A percentile compares a stretch with the other conserved stretches of the same genome.
Evolutionary conservation across 2,888 invertebrate genomes (phyloP).

Genomic region (Dichetophora obliterata): DNA sequence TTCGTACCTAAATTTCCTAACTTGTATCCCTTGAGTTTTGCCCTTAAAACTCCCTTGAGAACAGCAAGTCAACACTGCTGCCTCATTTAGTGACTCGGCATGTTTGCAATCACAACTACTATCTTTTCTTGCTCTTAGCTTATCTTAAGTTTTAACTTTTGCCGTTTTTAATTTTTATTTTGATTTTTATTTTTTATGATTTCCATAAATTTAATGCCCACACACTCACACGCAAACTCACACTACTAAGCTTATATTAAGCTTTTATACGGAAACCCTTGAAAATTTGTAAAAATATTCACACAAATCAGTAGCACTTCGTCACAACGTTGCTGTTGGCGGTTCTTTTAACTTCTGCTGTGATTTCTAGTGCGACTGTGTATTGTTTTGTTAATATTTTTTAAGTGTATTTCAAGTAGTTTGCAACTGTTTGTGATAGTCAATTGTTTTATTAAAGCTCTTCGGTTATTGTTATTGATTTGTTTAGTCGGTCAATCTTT

Average conservation of each 20-base stretch:
- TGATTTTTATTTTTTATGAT: not conserved
- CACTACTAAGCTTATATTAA: too few species aligned
- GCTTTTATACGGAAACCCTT: not conserved
- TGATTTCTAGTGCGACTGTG: not conserved
- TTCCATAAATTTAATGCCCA: not conserved
- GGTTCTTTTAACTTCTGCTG: not conserved
- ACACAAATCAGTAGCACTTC: constrained; percentile 3
- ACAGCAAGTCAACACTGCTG: not conserved
- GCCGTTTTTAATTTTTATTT: not conserved
- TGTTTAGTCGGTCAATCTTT: too few species aligned
- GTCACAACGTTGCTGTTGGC: not conserved
- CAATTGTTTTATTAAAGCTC: too few species aligned
- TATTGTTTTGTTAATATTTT: too few species aligned
- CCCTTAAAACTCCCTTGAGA: not conserved
- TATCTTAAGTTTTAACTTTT: not conserved
- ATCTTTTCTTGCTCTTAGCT: not conserved
- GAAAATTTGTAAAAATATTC: not conserved
- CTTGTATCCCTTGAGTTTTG: too few species aligned
- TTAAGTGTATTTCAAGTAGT: too few species aligned
- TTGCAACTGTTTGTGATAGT: too few species aligned
- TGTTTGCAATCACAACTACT: not conserved
- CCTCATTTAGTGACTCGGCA: not conserved
- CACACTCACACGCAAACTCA: too few species aligned
- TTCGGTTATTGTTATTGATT: too few species aligned
- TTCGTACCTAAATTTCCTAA: too few species aligned